These are phyloP conservation scores for Melieria picta DNA, from an alignment of 2,888 invertebrate genomes.

Conservation along the genomic window DNA sequence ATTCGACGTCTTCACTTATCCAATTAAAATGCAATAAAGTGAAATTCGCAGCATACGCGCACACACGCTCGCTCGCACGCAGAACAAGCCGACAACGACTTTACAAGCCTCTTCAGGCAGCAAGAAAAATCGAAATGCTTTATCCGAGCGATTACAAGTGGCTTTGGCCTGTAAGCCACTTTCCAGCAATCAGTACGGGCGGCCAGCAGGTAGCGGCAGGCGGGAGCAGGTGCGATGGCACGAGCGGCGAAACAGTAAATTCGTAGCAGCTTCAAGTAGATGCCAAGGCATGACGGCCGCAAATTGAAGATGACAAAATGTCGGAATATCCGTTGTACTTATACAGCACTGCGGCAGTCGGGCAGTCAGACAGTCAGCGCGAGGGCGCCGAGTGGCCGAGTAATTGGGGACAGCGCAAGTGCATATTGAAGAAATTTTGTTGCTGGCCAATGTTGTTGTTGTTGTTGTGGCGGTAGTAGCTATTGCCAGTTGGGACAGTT, in stretches of 20 bases:
- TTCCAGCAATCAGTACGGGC: constrained; percentile 34
- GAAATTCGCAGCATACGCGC: no score
- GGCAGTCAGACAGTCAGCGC: not conserved
- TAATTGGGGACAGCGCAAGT: not conserved
- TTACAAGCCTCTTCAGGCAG: not conserved
- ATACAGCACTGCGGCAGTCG: not conserved
- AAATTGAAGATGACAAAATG: constrained; percentile 35
- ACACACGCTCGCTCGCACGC: no score
- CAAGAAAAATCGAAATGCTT: constrained; percentile 24
- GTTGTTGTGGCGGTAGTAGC: no score
- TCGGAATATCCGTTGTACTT: not conserved
- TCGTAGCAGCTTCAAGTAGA: not conserved
- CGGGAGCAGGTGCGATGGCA: not conserved
- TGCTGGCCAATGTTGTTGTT: no score
- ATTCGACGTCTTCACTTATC: no score
- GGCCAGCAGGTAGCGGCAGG: not conserved
- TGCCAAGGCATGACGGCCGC: constrained; percentile 26
- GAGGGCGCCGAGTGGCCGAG: not conserved
- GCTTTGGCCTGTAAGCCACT: constrained; percentile 59
- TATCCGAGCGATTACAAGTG: constrained; percentile 60
- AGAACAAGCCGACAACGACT: not conserved
- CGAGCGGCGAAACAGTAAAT: not conserved
- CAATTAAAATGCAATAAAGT: no score
- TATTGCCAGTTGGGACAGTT: no score
- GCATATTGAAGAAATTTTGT: not conserved